Conservation (phyloP, 1,140 invertebrate genomes). For the Oppia nitens region DNA sequence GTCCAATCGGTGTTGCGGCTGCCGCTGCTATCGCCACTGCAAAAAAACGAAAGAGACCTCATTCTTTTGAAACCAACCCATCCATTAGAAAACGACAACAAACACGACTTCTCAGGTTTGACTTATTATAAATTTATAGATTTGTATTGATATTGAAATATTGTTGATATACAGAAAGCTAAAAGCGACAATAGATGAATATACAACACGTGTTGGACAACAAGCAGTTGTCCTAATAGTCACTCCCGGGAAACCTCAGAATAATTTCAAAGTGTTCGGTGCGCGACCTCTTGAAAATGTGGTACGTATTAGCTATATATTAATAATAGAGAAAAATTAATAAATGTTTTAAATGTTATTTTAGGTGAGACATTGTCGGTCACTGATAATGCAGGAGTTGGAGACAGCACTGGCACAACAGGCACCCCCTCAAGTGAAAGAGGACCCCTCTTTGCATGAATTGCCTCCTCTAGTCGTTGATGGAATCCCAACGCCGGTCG, state of each 20-base stretch:
- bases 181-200: constrained; percentile 72
- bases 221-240: constrained; percentile 89
- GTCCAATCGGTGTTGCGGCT: constrained; percentile 85
- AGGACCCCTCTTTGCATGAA: constrained; percentile 82
- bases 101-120: constrained; percentile 70
- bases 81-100: constrained; percentile 89
- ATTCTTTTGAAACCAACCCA: constrained; percentile 95
- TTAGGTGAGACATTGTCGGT: constrained; percentile 61
- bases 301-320: constrained; percentile 32
- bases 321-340: background rate
- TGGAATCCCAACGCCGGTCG: constrained; percentile 87
- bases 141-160: background rate
- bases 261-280: constrained; percentile 84
- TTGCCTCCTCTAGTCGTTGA: constrained; percentile 88
- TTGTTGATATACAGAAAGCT: constrained; percentile 45
- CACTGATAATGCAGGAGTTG: constrained; percentile 82
- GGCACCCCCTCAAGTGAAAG: constrained; percentile 73
- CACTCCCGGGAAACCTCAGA: constrained; percentile 87
- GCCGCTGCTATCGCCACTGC: constrained; percentile 90
- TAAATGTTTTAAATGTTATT: constrained; percentile 12
- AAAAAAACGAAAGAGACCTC: constrained; percentile 83
- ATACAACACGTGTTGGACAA: constrained; percentile 89
- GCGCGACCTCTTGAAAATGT: constrained; percentile 93
- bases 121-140: constrained; percentile 11
- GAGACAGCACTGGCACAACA: constrained; percentile 81